These are phyloP conservation scores for Pammene aurita DNA, from an alignment of 2,888 invertebrate species.

Conservation along the genomic window DNA sequence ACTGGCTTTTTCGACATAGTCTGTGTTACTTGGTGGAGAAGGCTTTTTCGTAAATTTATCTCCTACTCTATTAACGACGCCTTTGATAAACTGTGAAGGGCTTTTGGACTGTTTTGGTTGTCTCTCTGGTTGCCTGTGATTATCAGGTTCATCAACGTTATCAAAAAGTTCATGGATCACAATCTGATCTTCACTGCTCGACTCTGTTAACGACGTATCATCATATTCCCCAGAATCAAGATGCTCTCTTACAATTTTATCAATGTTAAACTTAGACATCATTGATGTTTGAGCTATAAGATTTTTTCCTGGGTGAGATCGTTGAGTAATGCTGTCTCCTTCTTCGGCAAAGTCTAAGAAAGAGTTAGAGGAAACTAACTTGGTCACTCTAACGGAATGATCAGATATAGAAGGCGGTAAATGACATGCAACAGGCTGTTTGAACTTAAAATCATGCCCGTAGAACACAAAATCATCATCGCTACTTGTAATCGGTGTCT, in stretches of 20 bases:
- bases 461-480: constrained; percentile 75
- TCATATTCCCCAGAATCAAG: constrained; percentile 74
- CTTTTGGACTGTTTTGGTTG: constrained; percentile 56
- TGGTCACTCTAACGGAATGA: constrained; percentile 67
- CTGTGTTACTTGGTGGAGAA: constrained; percentile 47
- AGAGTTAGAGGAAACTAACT: constrained; percentile 69
- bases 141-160: constrained; percentile 46
- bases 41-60: constrained; percentile 60
- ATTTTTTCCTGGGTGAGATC: constrained; percentile 65
- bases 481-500: constrained; percentile 73
- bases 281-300: constrained; percentile 72
- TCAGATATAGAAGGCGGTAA: constrained; percentile 70
- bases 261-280: constrained; percentile 77
- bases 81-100: constrained; percentile 63
- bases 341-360: constrained; percentile 72
- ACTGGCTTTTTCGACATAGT: constrained; percentile 58
- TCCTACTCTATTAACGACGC: constrained; percentile 60
- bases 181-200: constrained; percentile 73
- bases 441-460: constrained; percentile 76
- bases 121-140: constrained; percentile 39
- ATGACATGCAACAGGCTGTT: constrained; percentile 71
- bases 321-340: constrained; percentile 68
- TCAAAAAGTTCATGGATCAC: constrained; percentile 60
- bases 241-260: constrained; percentile 70
- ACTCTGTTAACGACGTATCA: constrained; percentile 72